Evolutionary conservation across 2,888 invertebrate genomes (phyloP).

Genomic region (Hofmannophila pseudospretella): DNA sequence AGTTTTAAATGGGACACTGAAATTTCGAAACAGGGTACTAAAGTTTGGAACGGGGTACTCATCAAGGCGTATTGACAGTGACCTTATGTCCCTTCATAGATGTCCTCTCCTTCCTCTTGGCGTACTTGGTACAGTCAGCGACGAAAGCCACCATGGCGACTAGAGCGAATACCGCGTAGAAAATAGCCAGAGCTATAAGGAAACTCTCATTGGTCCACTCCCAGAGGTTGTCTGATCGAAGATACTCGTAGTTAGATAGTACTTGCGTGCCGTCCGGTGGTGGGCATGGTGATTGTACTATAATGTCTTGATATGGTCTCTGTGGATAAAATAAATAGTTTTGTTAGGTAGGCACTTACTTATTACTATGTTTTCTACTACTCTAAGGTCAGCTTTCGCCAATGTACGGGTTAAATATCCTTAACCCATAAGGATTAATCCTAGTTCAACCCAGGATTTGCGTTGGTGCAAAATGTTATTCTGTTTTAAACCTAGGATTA

Average conservation of each 20-base stretch:
- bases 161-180: conserved; percentile 79
- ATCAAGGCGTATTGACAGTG: conserved; percentile 80
- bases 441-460: too few species aligned
- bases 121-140: conserved; percentile 75
- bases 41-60: background rate
- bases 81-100: conserved; percentile 71
- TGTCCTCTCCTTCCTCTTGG: conserved; percentile 69
- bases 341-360: too few species aligned
- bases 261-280: conserved; percentile 87
- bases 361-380: too few species aligned
- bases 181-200: conserved; percentile 78
- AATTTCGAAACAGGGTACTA: background rate
- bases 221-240: conserved; percentile 60
- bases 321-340: too few species aligned
- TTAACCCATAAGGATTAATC: too few species aligned
- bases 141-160: conserved; percentile 80
- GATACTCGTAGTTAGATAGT: conserved; percentile 68
- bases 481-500: too few species aligned
- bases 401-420: too few species aligned
- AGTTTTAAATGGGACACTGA: too few species aligned
- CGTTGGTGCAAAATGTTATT: too few species aligned
- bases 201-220: conserved; percentile 75
- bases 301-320: conserved; percentile 91
- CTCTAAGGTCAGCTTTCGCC: too few species aligned
- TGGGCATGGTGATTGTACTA: conserved; percentile 89